Evolutionary conservation across 2,888 invertebrate genomes (phyloP), one percentile per base, ranked within the genome.

Genomic region (Proisotoma minuta): DNA sequence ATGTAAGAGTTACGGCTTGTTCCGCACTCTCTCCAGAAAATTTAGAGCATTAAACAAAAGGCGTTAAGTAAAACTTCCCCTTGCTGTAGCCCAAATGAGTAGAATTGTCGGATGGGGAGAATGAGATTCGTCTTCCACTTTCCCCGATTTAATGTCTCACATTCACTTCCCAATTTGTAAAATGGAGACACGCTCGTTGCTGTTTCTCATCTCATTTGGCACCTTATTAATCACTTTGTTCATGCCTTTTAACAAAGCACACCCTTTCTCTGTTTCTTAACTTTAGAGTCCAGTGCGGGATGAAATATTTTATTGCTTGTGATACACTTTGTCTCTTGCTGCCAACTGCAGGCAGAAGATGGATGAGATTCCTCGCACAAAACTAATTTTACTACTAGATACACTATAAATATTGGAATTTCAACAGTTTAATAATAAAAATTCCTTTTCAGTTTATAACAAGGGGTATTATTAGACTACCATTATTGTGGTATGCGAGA

Each of bases 191-290:
- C 8, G 34, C 34, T 34, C n/a, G 34, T 15, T 34, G 34, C 34
- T 34, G 40, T 61, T 63, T 64, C 64, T 57, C 50, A 51, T 66
- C 61, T 58, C 63, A 66, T 69, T 69, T 69, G 69, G 63, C 69
- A 69, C 64, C 66, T 66, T 66, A 69, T 69, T 69, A 69, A 69
- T 69, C 69, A 69, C 69, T 61, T 63, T 57, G 59, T 58, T 56
- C 53, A 53, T 58, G 57, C 51, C 50, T 51, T 22, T 59, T 51
- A 48, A 23, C 39, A 23, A 24, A 43, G 51, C 8, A 12, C 15
- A 40, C 53, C 26, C 5, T 49, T 39, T 56, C 56, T 24, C 34
- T 34, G 49, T 57, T 50, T 49, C 51, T 34, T 34, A 10, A 10
- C 34, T 34, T 15, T 34, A 8, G 8, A 34, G 34, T 34, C 34